Evolutionary conservation across 2,888 invertebrate species (phyloP), one percentile per base, ranked within the genome.

Genomic region (Capitulum mitella): DNA sequence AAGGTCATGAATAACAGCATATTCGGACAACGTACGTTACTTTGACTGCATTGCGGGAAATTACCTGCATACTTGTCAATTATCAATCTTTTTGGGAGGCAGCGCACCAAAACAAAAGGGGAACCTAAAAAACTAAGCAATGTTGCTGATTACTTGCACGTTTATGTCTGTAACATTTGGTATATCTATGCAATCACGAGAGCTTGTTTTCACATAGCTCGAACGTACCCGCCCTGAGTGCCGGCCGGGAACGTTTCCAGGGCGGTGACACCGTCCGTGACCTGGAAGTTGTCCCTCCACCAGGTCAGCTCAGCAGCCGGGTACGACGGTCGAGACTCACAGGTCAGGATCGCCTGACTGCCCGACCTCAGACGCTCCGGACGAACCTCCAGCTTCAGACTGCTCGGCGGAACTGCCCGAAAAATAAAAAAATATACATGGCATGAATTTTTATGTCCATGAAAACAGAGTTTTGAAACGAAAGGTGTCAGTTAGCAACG

Each of bases 271-370:
- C 78, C 79, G 37, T 80, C 80, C 14, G 79, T 37, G 79, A 81
- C 76, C 79, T 78, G 61, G 70, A 70, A 77, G 51, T 78, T 79
- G 22, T 78, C 81, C 46, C 80, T 46, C 58, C 78, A 78, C 81
- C 81, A 81, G n/a, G 79, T 79, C 78, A 81, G 79, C 54, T 74
- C 77, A 16, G 80, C 80, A 0, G 80, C 77, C 12, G 81, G 80
- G 54, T 80, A 80, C 34, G 81, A 81, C 0, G 80, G 77, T 0
- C 80, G 80, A 1, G 81, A 79, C 74, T 78, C 79, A 58, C 81
- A 81, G 32, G 80, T 80, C 40, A 81, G 75, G n/a, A 76, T 80
- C 10, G 81, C 80, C 64, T 79, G 78, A 8, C 51, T 79, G 48
- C 80, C 81, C 34, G 81, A 78, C n/a, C 80, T 76, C 78, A 81